Conservation (phyloP, 2,113 vertebrate species). For the Gambusia affinis region DNA sequence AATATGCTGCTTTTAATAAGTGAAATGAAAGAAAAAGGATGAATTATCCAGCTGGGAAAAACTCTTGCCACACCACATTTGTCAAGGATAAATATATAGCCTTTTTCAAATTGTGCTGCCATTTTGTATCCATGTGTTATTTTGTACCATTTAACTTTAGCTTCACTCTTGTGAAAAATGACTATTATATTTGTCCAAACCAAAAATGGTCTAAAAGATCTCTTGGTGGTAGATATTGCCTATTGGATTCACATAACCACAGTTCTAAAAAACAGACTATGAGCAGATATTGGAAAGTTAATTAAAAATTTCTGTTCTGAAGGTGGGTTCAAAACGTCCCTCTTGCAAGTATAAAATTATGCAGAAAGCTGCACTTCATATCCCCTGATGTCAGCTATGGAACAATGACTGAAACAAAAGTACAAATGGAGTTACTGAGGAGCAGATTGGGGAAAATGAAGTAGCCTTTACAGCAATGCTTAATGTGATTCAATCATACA, state of each 20-base stretch:
- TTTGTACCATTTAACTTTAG: neutral
- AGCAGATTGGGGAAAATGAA: neutral
- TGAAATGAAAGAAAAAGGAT: too few species aligned
- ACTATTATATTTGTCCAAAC: neutral
- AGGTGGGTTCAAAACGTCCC: neutral
- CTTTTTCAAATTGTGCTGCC: neutral
- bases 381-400: neutral
- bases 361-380: neutral
- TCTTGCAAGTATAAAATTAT: neutral
- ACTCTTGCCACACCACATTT: neutral
- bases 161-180: neutral
- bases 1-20: too few species aligned
- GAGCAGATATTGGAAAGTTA: neutral
- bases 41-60: neutral
- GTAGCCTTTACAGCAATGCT: neutral
- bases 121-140: neutral
- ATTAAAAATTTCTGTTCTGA: neutral
- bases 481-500: neutral
- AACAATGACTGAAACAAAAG: neutral
- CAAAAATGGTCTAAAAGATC: neutral
- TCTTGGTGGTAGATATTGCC: neutral
- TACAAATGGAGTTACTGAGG: neutral
- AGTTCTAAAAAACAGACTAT: neutral
- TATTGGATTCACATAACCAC: too few species aligned
- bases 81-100: too few species aligned